Conservation (phyloP, 2,797 vertebrate genomes). For the Anolis apletophallus region DNA sequence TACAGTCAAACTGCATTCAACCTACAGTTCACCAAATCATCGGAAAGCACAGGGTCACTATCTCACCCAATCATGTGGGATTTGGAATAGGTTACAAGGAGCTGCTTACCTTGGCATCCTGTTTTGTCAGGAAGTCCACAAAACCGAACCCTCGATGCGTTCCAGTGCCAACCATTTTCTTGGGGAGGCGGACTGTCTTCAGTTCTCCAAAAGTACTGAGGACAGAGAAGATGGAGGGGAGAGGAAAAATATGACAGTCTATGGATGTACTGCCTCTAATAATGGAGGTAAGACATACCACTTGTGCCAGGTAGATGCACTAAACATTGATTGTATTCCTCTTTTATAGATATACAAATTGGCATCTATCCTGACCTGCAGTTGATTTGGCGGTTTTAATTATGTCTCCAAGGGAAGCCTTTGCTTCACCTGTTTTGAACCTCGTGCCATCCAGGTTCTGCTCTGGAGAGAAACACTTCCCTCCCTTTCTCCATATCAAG, state of each 20-base stretch:
- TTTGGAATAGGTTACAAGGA: background rate
- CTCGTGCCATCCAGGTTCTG: too few relatives aligned
- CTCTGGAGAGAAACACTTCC: too few relatives aligned
- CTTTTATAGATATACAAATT: background rate
- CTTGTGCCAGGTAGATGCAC: background rate
- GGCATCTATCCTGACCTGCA: background rate
- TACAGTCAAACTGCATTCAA: too few relatives aligned
- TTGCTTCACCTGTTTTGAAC: background rate
- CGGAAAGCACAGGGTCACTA: too few relatives aligned
- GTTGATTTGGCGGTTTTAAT: background rate
- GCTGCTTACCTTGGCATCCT: slow-evolving; percentile 91
- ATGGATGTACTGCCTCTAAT: background rate
- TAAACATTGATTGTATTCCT: background rate
- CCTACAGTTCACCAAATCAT: too few relatives aligned
- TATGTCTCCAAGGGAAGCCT: background rate
- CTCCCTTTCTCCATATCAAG: too few relatives aligned
- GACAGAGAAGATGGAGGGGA: background rate
- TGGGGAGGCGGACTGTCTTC: slow-evolving; percentile 93
- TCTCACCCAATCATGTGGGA: too few relatives aligned
- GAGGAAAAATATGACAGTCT: background rate
- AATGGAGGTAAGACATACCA: background rate
- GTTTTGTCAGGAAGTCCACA: slow-evolving; percentile 96
- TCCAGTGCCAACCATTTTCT: slow-evolving; percentile 90
- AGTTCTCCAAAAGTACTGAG: slow-evolving; percentile 96
- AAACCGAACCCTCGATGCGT: slow-evolving; percentile 94